Base-by-base conservation (phyloP, 2,797 vertebrate species). In the Myotis daubentonii region DNA sequence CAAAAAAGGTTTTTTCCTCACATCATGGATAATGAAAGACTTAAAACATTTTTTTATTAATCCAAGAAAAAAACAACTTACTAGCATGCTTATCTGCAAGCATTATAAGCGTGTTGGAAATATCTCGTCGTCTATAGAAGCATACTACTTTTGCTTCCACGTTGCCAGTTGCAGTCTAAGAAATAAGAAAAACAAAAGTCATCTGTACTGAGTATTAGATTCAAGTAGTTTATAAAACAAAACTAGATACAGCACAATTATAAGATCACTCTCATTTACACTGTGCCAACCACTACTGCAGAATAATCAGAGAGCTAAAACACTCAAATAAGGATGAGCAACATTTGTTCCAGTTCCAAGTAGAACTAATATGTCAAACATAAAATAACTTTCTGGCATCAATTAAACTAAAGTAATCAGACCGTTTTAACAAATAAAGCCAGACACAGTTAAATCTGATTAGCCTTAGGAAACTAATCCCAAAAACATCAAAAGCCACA, bases 61-160 rank as follows among this genome's bases (percentile, higher is more conserved):
- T n/a, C 66, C 49, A 93, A 96, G 53, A 91, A 25, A 83, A 96
- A 62, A 87, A 96, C 78, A 96, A 99, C 99, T 99, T 98, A 99
- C 99, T 99, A 98, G 99, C 99, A 97, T 99, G 99, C 97, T 99
- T 99, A 98, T 99, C 99, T 97, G 99, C 99, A 97, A 99, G 99
- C 98, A 99, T 99, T 98, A 99, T 99, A 97, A 99, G 99, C 93
- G 99, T 99, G 98, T 99, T 99, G 92, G 99, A 99, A 98, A 99
- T 99, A 98, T 99, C 99, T 98, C 99, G 99, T 97, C 99, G 98
- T 97, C 99, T 99, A 98, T 99, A 99, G 98, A 99, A 99, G 98
- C 99, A 99, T 92, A 99, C 99, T 97, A 99, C 99, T 98, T 99
- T 99, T 96, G 99, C 99, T 98, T 99, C 99, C 98, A 99, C 99